Conservation (phyloP, 2,113 vertebrate genomes). For the Potamarius usumacintae region DNA sequence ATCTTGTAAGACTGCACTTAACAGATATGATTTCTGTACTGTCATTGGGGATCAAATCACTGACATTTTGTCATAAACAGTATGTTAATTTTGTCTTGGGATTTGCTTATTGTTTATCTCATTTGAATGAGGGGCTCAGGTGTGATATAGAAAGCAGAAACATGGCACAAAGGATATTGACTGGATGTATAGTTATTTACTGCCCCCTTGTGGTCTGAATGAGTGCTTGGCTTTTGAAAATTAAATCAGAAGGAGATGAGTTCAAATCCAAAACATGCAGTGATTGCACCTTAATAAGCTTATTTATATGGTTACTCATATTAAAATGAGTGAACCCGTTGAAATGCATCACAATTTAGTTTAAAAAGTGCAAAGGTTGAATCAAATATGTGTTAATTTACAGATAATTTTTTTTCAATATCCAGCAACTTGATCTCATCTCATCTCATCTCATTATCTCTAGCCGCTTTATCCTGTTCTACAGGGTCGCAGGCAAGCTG, state of each 20-base stretch:
- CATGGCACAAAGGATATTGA: not conserved
- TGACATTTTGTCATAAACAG: not conserved
- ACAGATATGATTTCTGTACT: too few relatives aligned
- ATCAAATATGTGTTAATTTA: not conserved
- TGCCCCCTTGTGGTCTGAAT: constrained; percentile 15
- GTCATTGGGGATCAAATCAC: not conserved
- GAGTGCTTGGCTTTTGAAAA: not conserved
- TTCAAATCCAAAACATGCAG: too few relatives aligned
- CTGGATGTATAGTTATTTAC: not conserved
- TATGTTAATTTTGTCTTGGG: not conserved
- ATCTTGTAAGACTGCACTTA: not conserved
- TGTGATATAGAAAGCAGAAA: not conserved
- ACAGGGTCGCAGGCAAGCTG: too few relatives aligned
- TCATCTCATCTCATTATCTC: too few relatives aligned
- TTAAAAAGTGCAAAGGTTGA: not conserved
- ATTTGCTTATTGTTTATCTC: not conserved
- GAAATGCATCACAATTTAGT: too few relatives aligned
- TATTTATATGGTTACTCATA: not conserved
- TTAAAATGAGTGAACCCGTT: not conserved
- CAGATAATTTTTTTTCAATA: too few relatives aligned
- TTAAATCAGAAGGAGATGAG: not conserved
- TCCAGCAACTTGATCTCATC: too few relatives aligned
- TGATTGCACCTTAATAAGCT: not conserved
- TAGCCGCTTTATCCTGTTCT: too few relatives aligned
- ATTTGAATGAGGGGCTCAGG: not conserved